Percentiles rank a stretch among this genome's conserved stretches.
These are phyloP conservation scores for Phaethon lepturus DNA, from an alignment of 2,113 vertebrate species.

Conservation along the genomic window DNA sequence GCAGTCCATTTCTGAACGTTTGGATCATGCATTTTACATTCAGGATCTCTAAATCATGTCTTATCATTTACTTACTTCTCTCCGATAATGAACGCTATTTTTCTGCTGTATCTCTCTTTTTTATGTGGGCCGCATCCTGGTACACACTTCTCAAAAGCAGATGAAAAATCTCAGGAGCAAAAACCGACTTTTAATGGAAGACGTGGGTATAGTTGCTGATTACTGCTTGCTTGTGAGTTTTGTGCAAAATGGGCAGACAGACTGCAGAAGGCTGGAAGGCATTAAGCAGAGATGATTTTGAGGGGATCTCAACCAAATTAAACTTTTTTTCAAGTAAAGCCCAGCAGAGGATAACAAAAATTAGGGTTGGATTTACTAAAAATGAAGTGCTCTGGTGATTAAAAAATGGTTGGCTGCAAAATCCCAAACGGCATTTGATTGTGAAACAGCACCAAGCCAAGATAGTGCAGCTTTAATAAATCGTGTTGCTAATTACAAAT, in stretches of 20 bases:
- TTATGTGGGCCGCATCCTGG: not conserved
- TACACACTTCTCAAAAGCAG: constrained; percentile 1
- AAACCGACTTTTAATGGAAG: constrained; percentile 25
- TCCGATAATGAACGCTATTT: not conserved
- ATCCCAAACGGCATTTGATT: constrained; percentile 49
- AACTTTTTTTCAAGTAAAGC: constrained; percentile 62
- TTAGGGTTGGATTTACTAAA: constrained; percentile 66
- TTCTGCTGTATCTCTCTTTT: not conserved
- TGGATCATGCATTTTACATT: constrained; percentile 51
- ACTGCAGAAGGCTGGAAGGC: constrained; percentile 43
- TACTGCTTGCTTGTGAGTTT: not conserved
- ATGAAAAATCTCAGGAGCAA: constrained; percentile 31
- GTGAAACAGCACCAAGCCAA: constrained; percentile 31
- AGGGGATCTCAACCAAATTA: constrained; percentile 68
- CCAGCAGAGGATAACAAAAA: constrained; percentile 64
- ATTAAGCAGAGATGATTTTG: constrained; percentile 62
- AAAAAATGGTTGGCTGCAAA: constrained; percentile 60
- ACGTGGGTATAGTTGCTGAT: not conserved
- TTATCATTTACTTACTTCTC: constrained; percentile 48
- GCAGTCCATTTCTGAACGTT: constrained; percentile 39
- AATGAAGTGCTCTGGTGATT: constrained; percentile 60
- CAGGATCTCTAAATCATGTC: constrained; percentile 62
- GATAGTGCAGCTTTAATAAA: constrained; percentile 37
- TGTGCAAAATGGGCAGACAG: not conserved
- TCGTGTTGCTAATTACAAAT: constrained; percentile 30